Evolutionary conservation across 2,113 vertebrate species (phyloP).

Genomic region (Stegostoma tigrinum): DNA sequence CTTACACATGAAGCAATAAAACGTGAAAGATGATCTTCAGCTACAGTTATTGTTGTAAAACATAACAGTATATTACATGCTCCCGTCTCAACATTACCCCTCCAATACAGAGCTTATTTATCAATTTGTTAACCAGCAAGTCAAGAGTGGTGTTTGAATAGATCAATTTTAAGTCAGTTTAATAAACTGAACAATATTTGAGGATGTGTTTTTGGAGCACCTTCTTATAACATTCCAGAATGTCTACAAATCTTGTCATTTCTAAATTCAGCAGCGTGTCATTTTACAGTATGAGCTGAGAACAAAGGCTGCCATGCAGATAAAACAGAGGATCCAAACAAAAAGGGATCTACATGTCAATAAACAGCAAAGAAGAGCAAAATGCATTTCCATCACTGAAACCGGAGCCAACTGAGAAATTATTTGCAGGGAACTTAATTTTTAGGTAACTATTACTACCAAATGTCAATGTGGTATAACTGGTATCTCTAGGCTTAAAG

Average conservation of each 20-base stretch:
- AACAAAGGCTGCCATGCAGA: neutral
- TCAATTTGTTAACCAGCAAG: slow-evolving; percentile 38
- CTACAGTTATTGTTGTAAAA: neutral
- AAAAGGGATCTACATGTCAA: neutral
- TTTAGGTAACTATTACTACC: neutral
- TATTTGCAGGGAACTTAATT: neutral
- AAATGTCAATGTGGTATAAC: neutral
- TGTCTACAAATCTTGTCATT: slow-evolving; percentile 15
- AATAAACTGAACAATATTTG: neutral
- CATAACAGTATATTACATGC: neutral
- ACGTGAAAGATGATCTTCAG: neutral
- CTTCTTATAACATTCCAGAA: neutral
- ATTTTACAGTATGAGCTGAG: neutral
- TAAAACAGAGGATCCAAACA: neutral
- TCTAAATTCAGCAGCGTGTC: neutral
- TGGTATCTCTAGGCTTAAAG: neutral
- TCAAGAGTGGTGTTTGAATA: too few relatives aligned
- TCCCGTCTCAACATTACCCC: neutral
- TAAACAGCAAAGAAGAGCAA: neutral
- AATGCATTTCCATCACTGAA: neutral
- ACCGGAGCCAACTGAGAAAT: neutral
- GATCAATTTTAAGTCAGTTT: neutral
- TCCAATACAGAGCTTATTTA: neutral
- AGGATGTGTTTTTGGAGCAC: too few relatives aligned
- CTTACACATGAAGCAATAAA: neutral